Evolutionary conservation across 1,140 invertebrate species (phyloP).

Genomic region (Amphibalanus amphitrite): DNA sequence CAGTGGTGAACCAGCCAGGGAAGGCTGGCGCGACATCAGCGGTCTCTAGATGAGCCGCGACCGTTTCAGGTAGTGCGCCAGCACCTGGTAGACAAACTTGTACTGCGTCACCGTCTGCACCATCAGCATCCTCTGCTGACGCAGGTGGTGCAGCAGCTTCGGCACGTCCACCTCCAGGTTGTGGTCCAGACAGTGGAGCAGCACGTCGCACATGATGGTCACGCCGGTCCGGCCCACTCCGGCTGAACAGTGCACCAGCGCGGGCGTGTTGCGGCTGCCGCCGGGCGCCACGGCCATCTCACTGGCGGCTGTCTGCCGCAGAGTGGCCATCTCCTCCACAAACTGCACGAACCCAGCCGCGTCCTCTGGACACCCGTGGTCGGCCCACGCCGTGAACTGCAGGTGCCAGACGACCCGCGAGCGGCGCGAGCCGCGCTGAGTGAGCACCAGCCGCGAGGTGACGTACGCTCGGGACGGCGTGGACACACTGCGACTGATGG

Average conservation of each 20-base stretch:
- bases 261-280: conserved; percentile 47
- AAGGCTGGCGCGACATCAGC: no score
- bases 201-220: conserved; percentile 55
- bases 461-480: conserved; percentile 28
- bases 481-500: conserved; percentile 26
- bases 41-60: conserved; percentile 53
- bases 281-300: conserved; percentile 39
- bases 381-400: conserved; percentile 58
- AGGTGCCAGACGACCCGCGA: conserved; percentile 56
- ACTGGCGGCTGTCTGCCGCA: conserved; percentile 47
- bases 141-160: conserved; percentile 48
- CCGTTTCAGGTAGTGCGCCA: conserved; percentile 67
- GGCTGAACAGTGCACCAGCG: conserved; percentile 47
- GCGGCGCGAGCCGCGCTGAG: conserved; percentile 22
- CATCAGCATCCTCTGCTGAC: conserved; percentile 66
- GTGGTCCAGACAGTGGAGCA: conserved; percentile 68
- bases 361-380: conserved; percentile 39
- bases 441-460: conserved; percentile 26
- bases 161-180: conserved; percentile 51
- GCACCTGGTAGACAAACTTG: conserved; percentile 65
- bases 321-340: conserved; percentile 65
- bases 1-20: no score
- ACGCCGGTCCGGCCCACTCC: conserved; percentile 53
- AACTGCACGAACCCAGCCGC: conserved; percentile 36
- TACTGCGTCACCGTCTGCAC: conserved; percentile 76